Conservation (phyloP, 2,888 invertebrate species). For the Zonitis immaculata region DNA sequence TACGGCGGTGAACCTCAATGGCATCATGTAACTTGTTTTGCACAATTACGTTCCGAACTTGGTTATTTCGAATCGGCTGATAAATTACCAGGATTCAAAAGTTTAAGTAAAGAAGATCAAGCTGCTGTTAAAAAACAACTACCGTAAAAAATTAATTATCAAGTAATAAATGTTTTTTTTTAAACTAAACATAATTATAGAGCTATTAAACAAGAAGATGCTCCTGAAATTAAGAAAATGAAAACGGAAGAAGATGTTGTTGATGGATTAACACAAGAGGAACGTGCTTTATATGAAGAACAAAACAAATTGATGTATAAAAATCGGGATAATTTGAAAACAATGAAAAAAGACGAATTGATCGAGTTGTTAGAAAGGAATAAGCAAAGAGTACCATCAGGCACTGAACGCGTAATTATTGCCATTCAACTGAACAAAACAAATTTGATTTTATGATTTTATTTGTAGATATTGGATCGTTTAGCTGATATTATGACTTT, state of each 20-base stretch:
- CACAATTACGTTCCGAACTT: conserved; percentile 65
- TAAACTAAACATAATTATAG: conserved; percentile 31
- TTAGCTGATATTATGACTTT: conserved; percentile 84
- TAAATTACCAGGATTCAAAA: conserved; percentile 70
- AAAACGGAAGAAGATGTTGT: conserved; percentile 60
- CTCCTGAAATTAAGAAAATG: conserved; percentile 62
- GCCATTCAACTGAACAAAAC: too few species aligned
- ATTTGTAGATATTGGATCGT: conserved; percentile 65
- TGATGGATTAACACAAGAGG: conserved; percentile 51
- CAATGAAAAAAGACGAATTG: conserved; percentile 59
- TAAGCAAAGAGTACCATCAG: conserved; percentile 62
- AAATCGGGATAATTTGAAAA: conserved; percentile 59
- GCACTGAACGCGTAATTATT: conserved; percentile 59
- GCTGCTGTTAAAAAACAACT: conserved; percentile 57
- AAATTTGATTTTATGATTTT: neutral
- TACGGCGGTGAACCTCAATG: conserved; percentile 82
- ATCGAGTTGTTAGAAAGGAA: conserved; percentile 65
- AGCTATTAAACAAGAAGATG: conserved; percentile 53
- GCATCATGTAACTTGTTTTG: conserved; percentile 92
- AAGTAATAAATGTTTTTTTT: neutral
- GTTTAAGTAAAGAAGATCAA: conserved; percentile 68
- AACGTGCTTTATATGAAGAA: conserved; percentile 59
- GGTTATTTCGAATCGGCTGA: conserved; percentile 70
- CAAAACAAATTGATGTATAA: conserved; percentile 70
- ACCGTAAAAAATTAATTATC: conserved; percentile 52